Percentiles rank a stretch among this genome's conserved stretches.
Conservation (phyloP, 1,140 invertebrate species). For the Cydia pomonella region DNA sequence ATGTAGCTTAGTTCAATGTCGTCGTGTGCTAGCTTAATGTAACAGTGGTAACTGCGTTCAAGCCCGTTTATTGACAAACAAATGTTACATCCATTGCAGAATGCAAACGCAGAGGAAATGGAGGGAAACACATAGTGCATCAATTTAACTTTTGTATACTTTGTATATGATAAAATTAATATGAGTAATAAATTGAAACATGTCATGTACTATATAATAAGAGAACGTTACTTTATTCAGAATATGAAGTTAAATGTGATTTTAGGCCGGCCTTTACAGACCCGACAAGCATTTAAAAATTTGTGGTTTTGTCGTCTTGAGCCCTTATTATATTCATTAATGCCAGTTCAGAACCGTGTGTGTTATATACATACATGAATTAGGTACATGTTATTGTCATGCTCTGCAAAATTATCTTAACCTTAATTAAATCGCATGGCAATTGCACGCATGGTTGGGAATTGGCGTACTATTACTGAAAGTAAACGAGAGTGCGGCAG, state of each 20-base stretch:
- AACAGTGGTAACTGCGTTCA: conserved; percentile 35
- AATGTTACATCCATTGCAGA: conserved; percentile 77
- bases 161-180: conserved; percentile 46
- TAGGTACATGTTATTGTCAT: not conserved
- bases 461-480: not conserved
- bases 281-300: not conserved
- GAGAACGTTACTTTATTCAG: not conserved
- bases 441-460: not conserved
- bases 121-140: conserved; percentile 72
- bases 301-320: not conserved
- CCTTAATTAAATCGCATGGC: too few species aligned
- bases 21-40: conserved; percentile 63
- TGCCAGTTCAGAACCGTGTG: not conserved
- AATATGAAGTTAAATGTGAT: not conserved
- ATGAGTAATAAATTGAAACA: conserved; percentile 8
- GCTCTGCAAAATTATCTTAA: not conserved
- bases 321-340: not conserved
- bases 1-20: conserved; percentile 66
- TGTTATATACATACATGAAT: not conserved
- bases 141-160: conserved; percentile 53
- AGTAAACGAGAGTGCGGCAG: not conserved
- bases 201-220: conserved; percentile 6
- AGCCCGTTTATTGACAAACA: conserved; percentile 57
- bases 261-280: not conserved
- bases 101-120: conserved; percentile 70